A percentile compares a stretch with the other conserved stretches of the same genome.
Evolutionary conservation across 92 coral and sea anemone species (phyloP).

Genomic region (Scolanthus callimorphus): DNA sequence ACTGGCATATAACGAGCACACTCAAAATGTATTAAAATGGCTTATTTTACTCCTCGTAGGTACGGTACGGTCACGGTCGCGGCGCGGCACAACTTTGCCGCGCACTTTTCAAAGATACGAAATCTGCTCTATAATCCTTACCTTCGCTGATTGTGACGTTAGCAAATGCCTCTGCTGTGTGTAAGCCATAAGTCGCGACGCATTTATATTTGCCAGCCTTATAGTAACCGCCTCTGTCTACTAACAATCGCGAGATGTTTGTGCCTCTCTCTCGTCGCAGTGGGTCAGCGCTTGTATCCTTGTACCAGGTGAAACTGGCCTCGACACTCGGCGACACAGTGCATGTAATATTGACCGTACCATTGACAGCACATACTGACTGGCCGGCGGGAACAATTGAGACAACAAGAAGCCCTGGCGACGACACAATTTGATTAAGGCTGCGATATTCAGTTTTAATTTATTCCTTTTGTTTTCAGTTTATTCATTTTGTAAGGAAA

Average conservation of each 20-base stretch:
- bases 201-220: background rate
- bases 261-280: background rate
- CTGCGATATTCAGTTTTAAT: too few species aligned
- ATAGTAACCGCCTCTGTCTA: background rate
- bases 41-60: too few species aligned
- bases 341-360: background rate
- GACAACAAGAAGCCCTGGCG: too few species aligned
- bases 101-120: too few species aligned
- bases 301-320: conserved; percentile 2
- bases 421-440: too few species aligned
- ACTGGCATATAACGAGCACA: too few species aligned
- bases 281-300: background rate
- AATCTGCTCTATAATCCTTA: background rate
- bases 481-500: too few species aligned
- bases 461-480: too few species aligned
- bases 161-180: background rate
- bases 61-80: too few species aligned
- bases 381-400: too few species aligned
- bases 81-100: too few species aligned
- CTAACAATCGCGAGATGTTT: background rate
- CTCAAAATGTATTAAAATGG: too few species aligned
- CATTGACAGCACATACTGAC: background rate
- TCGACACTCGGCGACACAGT: background rate
- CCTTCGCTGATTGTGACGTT: background rate
- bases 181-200: background rate